Evolutionary conservation across 2,888 invertebrate genomes (phyloP).

Genomic region (Drosophila nr. fundita): DNA sequence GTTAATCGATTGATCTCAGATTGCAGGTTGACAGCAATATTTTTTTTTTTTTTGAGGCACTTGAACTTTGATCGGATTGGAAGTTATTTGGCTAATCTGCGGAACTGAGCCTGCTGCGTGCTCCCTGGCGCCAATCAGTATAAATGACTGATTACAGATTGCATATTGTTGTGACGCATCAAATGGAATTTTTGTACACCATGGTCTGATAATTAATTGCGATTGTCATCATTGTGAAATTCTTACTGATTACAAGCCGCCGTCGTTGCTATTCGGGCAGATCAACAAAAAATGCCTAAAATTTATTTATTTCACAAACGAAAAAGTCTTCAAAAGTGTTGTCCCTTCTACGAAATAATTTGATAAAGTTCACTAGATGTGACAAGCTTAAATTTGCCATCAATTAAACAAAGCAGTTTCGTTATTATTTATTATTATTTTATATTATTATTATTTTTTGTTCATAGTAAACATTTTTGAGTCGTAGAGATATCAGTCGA

Average conservation of each 20-base stretch:
- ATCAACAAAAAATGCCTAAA: background rate
- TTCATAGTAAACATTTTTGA: background rate
- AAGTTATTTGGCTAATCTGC: slow-evolving; percentile 44
- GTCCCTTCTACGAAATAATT: background rate
- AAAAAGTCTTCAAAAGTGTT: background rate
- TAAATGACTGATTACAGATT: slow-evolving; percentile 54
- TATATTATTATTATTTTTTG: background rate
- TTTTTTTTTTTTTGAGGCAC: slow-evolving; percentile 19
- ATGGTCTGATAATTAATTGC: slow-evolving; percentile 1
- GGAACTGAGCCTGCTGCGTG: slow-evolving; percentile 32
- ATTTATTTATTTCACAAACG: background rate
- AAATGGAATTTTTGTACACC: slow-evolving; percentile 21
- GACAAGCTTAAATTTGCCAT: slow-evolving; percentile 8
- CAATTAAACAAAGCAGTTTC: slow-evolving; percentile 3
- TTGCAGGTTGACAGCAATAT: slow-evolving; percentile 31
- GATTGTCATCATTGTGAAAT: slow-evolving; percentile 39
- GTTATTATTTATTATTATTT: background rate
- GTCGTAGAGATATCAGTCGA: slow-evolving; percentile 1
- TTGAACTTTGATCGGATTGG: slow-evolving; percentile 60
- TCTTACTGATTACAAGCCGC: slow-evolving; percentile 3
- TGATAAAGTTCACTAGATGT: slow-evolving; percentile 1
- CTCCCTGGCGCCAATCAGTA: slow-evolving; percentile 38
- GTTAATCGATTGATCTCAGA: slow-evolving; percentile 32
- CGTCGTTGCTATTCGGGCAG: background rate
- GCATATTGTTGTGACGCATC: slow-evolving; percentile 23